These are phyloP conservation scores for Triplophysa tibetana DNA, from an alignment of 2,113 vertebrate genomes.

Conservation along the genomic window DNA sequence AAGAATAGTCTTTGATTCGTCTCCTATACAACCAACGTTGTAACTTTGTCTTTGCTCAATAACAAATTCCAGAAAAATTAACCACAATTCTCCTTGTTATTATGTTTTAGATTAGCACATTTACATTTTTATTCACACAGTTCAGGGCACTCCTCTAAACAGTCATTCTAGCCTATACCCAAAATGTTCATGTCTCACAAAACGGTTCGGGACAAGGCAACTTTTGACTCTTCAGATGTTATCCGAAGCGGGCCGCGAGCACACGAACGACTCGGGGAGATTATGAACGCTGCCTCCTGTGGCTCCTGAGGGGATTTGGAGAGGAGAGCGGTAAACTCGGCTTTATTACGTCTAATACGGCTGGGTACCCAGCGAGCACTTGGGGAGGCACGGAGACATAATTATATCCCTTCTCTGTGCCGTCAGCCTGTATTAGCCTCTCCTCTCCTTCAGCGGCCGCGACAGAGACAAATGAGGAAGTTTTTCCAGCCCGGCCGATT, in stretches of 20 bases:
- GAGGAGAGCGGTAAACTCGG: constrained; percentile 53
- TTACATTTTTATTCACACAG: neutral
- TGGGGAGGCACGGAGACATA: constrained; percentile 77
- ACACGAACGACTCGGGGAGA: neutral
- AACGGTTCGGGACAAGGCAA: neutral
- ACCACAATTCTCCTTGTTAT: constrained; percentile 5
- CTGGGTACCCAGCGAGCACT: constrained; percentile 70
- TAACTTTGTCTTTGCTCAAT: neutral
- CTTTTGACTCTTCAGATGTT: neutral
- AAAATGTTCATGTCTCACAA: neutral
- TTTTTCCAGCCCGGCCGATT: constrained; percentile 81
- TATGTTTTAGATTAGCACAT: constrained; percentile 13
- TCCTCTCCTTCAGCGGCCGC: constrained; percentile 79
- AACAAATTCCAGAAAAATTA: constrained; percentile 1
- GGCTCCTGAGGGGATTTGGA: constrained; percentile 42
- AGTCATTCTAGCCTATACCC: neutral
- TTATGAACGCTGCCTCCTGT: constrained; percentile 6
- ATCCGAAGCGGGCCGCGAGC: neutral
- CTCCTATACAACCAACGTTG: neutral
- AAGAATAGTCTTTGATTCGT: constrained; percentile 14
- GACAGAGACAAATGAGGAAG: constrained; percentile 86
- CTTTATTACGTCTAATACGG: constrained; percentile 78
- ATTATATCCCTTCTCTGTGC: constrained; percentile 81
- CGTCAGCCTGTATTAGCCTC: constrained; percentile 80
- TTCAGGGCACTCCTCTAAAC: no score